Conservation (phyloP, 2,888 invertebrate genomes). For the Panzeria rudis region DNA sequence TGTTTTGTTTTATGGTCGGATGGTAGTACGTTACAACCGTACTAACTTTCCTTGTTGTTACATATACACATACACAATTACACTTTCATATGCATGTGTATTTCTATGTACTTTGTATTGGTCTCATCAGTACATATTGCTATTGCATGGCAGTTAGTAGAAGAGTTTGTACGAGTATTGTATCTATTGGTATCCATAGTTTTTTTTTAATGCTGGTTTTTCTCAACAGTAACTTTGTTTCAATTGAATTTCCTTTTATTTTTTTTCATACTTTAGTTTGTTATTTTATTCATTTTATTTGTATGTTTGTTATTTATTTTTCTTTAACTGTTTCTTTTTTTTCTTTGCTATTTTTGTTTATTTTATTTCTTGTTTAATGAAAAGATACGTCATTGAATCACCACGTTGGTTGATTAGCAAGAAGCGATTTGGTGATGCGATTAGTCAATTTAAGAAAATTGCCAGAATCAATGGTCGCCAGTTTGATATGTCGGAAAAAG, state of each 20-base stretch:
- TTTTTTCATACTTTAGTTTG: constrained; percentile 53
- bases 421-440: constrained; percentile 84
- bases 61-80: no score
- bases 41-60: constrained; percentile 10
- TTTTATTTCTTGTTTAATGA: constrained; percentile 57
- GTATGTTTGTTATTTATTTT: constrained; percentile 45
- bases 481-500: constrained; percentile 82
- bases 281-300: constrained; percentile 59
- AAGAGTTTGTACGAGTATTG: constrained; percentile 7
- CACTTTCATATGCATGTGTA: neutral
- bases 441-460: constrained; percentile 85
- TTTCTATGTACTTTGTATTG: neutral
- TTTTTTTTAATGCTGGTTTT: constrained; percentile 45
- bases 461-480: constrained; percentile 85
- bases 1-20: constrained; percentile 72
- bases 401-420: constrained; percentile 87
- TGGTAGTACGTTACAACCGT: constrained; percentile 57
- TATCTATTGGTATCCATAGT: constrained; percentile 44
- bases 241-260: constrained; percentile 68
- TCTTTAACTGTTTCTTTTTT: constrained; percentile 31
- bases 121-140: constrained; percentile 3
- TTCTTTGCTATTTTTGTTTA: constrained; percentile 27
- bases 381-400: constrained; percentile 87
- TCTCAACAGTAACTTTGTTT: constrained; percentile 65
- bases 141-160: constrained; percentile 13